A percentile compares a stretch with the other conserved stretches of the same genome.
These are phyloP conservation scores for Sesia apiformis DNA, from an alignment of 2,888 invertebrate genomes.

Conservation along the genomic window DNA sequence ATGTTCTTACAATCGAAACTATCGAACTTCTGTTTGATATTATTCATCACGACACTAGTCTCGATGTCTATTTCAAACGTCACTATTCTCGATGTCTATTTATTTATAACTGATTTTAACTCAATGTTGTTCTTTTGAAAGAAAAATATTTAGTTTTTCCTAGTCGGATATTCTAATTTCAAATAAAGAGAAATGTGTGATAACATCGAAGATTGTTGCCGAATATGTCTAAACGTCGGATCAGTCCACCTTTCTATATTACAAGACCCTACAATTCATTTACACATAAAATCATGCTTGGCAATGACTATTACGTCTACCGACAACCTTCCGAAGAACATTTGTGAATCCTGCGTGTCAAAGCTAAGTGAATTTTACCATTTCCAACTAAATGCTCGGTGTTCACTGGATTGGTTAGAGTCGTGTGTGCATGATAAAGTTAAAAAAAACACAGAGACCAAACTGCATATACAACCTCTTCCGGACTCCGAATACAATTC, in stretches of 20 bases:
- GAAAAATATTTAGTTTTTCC: neutral
- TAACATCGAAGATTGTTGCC: conserved; percentile 45
- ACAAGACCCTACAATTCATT: conserved; percentile 43
- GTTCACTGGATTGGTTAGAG: conserved; percentile 63
- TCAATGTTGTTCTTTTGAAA: too few relatives aligned
- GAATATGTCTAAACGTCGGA: conserved; percentile 54
- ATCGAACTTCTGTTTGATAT: too few relatives aligned
- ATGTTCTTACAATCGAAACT: too few relatives aligned
- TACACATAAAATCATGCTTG: conserved; percentile 59
- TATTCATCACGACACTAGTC: too few relatives aligned
- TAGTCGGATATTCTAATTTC: neutral
- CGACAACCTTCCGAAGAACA: conserved; percentile 50
- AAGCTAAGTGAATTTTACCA: conserved; percentile 56
- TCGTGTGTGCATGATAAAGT: conserved; percentile 40
- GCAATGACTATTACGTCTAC: conserved; percentile 34
- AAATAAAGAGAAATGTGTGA: conserved; percentile 34
- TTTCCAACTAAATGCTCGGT: conserved; percentile 59
- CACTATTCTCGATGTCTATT: too few relatives aligned
- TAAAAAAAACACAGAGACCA: conserved; percentile 40
- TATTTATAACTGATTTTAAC: too few relatives aligned
- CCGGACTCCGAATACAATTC: conserved; percentile 67
- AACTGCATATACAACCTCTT: conserved; percentile 51
- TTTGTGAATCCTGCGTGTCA: conserved; percentile 54
- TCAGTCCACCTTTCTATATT: conserved; percentile 50
- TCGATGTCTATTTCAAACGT: too few relatives aligned